These are phyloP conservation scores for Eulemur coronatus DNA, from an alignment of 2,797 vertebrate species.

Conservation along the genomic window DNA sequence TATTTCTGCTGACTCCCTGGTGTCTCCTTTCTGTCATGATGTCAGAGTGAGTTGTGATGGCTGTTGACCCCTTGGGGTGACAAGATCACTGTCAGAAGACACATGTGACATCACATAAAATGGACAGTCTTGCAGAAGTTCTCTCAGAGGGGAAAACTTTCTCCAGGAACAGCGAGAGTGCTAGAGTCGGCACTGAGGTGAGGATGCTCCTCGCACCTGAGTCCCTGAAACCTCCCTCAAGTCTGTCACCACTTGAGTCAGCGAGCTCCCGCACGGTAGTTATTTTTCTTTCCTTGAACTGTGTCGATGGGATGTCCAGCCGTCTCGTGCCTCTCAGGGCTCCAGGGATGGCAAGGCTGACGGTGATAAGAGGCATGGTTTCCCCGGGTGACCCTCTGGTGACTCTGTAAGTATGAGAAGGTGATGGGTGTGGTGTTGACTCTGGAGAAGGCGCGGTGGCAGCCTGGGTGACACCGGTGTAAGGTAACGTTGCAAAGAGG, in stretches of 20 bases:
- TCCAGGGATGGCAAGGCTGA: not conserved
- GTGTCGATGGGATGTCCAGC: not conserved
- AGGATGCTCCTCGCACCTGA: not conserved
- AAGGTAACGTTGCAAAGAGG: not conserved
- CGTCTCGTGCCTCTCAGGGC: not conserved
- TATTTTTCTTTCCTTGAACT: not conserved
- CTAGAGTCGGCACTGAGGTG: not conserved
- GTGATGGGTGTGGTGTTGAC: not conserved
- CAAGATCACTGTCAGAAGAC: not conserved
- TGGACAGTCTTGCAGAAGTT: not conserved
- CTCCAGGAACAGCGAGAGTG: not conserved
- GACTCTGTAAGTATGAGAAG: not conserved
- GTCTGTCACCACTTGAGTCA: not conserved
- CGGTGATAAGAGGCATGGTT: not conserved
- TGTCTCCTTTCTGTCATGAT: not conserved
- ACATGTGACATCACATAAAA: not conserved
- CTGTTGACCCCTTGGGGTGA: not conserved
- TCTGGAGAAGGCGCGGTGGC: not conserved
- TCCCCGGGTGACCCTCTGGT: not conserved
- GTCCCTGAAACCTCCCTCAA: not conserved
- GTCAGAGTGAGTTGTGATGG: not conserved
- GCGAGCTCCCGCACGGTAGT: too few relatives aligned
- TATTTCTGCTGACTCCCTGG: not conserved
- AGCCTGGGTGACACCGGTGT: not conserved
- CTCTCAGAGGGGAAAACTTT: not conserved